Base-by-base conservation (phyloP, 2,888 invertebrate genomes). In the Gymnoscelis rufifasciata region DNA sequence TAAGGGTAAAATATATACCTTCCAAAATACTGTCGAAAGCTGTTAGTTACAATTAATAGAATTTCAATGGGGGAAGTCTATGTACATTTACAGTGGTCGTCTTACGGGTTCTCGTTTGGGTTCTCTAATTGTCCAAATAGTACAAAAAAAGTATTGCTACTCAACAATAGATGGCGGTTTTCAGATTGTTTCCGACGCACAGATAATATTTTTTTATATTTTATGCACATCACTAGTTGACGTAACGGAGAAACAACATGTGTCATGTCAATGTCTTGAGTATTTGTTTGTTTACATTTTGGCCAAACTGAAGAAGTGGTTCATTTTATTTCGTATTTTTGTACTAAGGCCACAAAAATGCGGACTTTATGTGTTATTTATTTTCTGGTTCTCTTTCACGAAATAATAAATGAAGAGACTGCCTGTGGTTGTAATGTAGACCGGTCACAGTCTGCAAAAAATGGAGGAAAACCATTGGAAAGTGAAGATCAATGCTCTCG, bases 401-500 rank as follows among this genome's bases (percentile, higher is more conserved):
- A 55, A 23, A 74, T 67, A 28, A 29, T 33, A 11, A 50, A 50
- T 52, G 57, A 66, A 52, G 65, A 78, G 40, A 67, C 57, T 60
- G 60, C 51, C 19, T 87, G 87, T 64, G 83, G 81, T 28, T 88
- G 87, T 55, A 70, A 60, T 56, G 52, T 70, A 8, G 68, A 69
- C 47, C 75, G 81, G 13, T 54, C 52, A 33, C 59, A 64, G 43
- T 54, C 40, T 8, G 53, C 59, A 49, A 52, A 62, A 12, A 42
- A 42, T 6, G 53, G 56, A 46, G 63, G 55, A 39, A 62, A 52
- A 52, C 51, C 64, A 49, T 60, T 62, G 44, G 56, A 48, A 45
- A 35, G 27, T 39, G 30, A 56, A 19, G 64, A 68, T 42, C 69
- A 77, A 35, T 81, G 78, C 57, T 59, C 69, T 28, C 35, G 43